These are phyloP conservation scores for Darevskia mixta DNA, from an alignment of 2,797 vertebrate genomes.

Conservation along the genomic window DNA sequence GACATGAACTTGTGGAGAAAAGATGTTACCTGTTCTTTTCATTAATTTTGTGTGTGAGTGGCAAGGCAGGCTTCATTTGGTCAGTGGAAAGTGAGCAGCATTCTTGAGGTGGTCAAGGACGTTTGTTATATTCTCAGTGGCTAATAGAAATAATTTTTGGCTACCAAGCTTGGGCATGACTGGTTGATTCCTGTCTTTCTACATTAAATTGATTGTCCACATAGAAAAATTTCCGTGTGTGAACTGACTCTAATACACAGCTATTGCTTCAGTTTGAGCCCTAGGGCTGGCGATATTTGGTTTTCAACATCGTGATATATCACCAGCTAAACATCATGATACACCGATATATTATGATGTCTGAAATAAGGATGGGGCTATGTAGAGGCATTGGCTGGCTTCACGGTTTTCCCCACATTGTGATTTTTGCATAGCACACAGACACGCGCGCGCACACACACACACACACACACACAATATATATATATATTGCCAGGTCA, in stretches of 20 bases:
- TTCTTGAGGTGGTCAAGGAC: neutral
- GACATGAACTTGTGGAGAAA: neutral
- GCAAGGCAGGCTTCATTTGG: neutral
- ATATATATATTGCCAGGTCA: too few species aligned
- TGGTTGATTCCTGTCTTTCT: neutral
- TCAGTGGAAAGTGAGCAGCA: neutral
- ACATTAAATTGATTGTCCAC: neutral
- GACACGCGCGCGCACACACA: too few species aligned
- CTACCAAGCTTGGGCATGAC: neutral
- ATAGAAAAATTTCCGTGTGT: neutral
- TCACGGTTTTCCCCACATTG: too few species aligned
- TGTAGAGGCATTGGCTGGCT: too few species aligned
- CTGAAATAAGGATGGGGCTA: too few species aligned
- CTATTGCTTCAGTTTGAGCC: neutral
- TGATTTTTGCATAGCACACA: too few species aligned
- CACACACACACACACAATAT: too few species aligned
- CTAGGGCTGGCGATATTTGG: too few species aligned
- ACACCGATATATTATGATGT: too few species aligned
- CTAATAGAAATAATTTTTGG: neutral
- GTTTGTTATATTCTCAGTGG: neutral
- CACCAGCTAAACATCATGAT: too few species aligned
- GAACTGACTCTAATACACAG: neutral
- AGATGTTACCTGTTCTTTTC: neutral
- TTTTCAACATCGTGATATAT: too few species aligned
- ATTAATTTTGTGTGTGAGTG: neutral